Conservation (phyloP, 2,113 vertebrate genomes). For the Pardalotus punctatus region DNA sequence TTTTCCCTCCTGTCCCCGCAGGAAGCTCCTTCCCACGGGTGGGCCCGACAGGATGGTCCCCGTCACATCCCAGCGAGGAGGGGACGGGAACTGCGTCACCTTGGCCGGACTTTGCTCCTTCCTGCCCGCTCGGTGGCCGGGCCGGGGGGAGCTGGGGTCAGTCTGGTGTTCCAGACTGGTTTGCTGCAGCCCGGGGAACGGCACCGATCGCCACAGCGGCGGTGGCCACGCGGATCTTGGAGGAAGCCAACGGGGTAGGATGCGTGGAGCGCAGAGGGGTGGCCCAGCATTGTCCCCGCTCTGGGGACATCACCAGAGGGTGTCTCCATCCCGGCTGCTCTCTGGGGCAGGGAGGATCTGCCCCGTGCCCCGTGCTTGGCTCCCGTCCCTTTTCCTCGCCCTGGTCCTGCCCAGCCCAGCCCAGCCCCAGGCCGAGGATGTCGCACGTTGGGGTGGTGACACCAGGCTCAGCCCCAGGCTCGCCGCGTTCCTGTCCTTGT, state of each 20-base stretch:
- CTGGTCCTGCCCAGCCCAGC: background rate
- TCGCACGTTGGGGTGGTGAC: background rate
- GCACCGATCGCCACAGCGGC: accelerated
- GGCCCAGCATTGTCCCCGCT: background rate
- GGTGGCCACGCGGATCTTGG: accelerated
- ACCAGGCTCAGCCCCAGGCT: background rate
- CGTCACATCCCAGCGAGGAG: background rate
- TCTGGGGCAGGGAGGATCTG: background rate
- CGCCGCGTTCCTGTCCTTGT: accelerated
- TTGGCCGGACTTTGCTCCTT: background rate
- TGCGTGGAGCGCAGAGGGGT: accelerated
- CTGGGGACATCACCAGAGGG: background rate
- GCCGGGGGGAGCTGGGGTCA: background rate
- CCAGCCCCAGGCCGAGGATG: background rate
- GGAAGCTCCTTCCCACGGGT: background rate
- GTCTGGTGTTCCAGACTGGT: accelerated
- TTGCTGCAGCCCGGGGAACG: background rate
- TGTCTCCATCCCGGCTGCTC: background rate
- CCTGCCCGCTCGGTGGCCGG: background rate
- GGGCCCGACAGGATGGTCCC: background rate
- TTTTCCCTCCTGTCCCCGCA: background rate
- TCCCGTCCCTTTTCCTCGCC: background rate
- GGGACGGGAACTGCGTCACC: background rate
- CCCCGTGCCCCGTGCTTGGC: accelerated
- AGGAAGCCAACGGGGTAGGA: accelerated